These are phyloP conservation scores for Drosophila kuntzei DNA, from an alignment of 2,888 invertebrate genomes.

Conservation along the genomic window DNA sequence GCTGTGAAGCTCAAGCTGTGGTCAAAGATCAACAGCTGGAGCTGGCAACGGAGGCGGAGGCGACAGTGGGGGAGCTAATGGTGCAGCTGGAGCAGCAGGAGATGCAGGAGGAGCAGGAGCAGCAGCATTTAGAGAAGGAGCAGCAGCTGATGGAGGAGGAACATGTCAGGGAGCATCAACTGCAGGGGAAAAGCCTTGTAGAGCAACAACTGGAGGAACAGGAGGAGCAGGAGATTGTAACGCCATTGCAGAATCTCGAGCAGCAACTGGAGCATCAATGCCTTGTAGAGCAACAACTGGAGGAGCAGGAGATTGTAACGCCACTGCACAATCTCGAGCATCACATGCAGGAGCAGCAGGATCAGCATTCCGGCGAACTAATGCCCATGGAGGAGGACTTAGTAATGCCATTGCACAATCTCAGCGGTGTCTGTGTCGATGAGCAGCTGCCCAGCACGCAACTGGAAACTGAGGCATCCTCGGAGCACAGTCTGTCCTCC, in stretches of 20 bases:
- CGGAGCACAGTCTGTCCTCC: slow-evolving; percentile 9
- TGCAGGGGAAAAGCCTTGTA: not conserved
- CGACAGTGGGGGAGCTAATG: slow-evolving; percentile 35
- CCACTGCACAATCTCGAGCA: not conserved
- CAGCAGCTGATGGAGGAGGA: not conserved
- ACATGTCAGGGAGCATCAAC: not conserved
- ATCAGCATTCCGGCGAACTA: not conserved
- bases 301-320: too few relatives aligned
- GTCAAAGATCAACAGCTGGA: not conserved
- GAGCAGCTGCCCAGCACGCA: not conserved
- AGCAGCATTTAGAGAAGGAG: not conserved
- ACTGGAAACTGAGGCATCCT: not conserved
- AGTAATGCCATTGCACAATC: slow-evolving; percentile 4
- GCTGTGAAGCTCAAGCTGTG: slow-evolving; percentile 38
- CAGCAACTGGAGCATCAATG: too few relatives aligned
- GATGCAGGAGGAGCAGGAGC: not conserved
- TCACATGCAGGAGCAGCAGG: not conserved
- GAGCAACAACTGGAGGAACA: too few relatives aligned
- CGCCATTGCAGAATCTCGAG: too few relatives aligned
- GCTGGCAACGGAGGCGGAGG: slow-evolving; percentile 4
- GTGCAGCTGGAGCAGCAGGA: slow-evolving; percentile 31
- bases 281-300: too few relatives aligned
- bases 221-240: too few relatives aligned
- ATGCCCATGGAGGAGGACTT: not conserved
- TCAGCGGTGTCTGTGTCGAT: slow-evolving; percentile 33